phyloP scores from a whole-genome alignment of 2,888 invertebrate genomes.

The Gibbula magus region DNA sequence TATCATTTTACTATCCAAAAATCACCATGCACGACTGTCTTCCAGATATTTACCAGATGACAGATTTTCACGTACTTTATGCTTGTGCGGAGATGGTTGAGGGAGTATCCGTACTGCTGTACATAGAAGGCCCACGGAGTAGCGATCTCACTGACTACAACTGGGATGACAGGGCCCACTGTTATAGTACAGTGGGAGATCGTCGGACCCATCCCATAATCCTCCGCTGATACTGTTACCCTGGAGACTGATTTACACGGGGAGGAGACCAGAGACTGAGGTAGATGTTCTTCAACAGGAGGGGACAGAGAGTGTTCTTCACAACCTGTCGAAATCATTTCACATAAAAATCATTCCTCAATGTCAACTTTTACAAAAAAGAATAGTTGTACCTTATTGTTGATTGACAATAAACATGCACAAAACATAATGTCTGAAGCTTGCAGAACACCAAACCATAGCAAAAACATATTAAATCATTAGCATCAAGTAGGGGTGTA shows the following conservation, averaged over 20 bases:
- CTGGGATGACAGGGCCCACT: constrained; percentile 34
- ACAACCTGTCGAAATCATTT: too few species aligned
- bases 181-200: not conserved
- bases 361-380: too few species aligned
- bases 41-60: not conserved
- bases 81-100: constrained; percentile 47
- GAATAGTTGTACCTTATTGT: too few species aligned
- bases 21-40: not conserved
- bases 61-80: constrained; percentile 47
- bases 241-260: not conserved
- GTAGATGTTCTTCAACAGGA: too few species aligned
- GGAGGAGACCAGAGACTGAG: too few species aligned
- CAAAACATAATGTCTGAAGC: too few species aligned
- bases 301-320: too few species aligned
- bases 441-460: too few species aligned
- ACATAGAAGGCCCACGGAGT: constrained; percentile 64
- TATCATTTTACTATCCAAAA: not conserved
- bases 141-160: constrained; percentile 50
- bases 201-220: not conserved
- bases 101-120: constrained; percentile 40
- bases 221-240: not conserved
- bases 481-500: too few species aligned
- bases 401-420: too few species aligned
- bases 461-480: too few species aligned
- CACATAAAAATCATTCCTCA: too few species aligned